phyloP scores from a whole-genome alignment of 2,113 vertebrate species.

The Bufo gargarizans region DNA sequence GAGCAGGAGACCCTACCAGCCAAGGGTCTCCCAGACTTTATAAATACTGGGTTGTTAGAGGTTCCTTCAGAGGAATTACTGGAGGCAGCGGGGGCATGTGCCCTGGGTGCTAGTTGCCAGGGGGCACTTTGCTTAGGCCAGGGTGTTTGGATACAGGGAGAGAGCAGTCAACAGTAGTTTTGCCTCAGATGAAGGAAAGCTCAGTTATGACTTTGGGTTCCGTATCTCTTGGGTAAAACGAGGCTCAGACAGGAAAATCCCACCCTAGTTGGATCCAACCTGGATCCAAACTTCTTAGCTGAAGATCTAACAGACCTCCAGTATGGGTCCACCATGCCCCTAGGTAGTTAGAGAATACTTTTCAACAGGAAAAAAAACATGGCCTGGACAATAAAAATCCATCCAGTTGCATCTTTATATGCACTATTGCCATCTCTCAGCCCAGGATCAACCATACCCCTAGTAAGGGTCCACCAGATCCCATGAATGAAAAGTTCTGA shows the following conservation, averaged over 20 bases:
- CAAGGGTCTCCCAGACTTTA: too few relatives aligned
- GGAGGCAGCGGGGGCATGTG: too few relatives aligned
- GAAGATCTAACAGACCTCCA: background rate
- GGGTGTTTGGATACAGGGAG: too few relatives aligned
- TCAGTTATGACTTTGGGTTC: too few relatives aligned
- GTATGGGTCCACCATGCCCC: background rate
- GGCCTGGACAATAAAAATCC: background rate
- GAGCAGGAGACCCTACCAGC: background rate
- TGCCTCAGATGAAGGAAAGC: too few relatives aligned
- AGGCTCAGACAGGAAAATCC: background rate
- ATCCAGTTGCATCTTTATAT: too few relatives aligned
- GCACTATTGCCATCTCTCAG: background rate
- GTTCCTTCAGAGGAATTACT: too few relatives aligned
- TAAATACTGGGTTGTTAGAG: too few relatives aligned
- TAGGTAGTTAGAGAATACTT: background rate
- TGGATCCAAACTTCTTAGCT: background rate
- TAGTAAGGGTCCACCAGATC: background rate
- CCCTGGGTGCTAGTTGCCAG: too few relatives aligned
- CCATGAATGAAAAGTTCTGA: background rate
- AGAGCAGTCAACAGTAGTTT: too few relatives aligned
- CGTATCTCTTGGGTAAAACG: background rate
- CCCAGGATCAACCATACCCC: too few relatives aligned
- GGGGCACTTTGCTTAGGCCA: too few relatives aligned
- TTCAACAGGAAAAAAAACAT: background rate
- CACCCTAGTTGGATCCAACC: background rate